A percentile compares a stretch with the other conserved stretches of the same genome.
Conservation (phyloP, 2,113 vertebrate genomes). For the Oreochromis spilurus region DNA sequence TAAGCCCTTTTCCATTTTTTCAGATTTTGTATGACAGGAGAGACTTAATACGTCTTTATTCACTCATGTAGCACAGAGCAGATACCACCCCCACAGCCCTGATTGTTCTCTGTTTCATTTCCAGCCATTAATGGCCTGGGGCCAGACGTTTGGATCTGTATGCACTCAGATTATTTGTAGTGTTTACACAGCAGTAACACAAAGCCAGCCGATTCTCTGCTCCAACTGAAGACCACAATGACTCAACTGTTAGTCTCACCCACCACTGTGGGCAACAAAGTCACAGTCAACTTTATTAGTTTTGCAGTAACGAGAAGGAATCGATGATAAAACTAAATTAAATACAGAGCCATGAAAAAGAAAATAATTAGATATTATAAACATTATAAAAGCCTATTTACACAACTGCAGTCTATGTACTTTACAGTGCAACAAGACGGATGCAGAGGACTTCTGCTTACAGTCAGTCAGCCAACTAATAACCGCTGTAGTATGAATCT, state of each 20-base stretch:
- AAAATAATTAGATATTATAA: not conserved
- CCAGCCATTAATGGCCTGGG: not conserved
- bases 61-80: not conserved
- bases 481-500: not conserved
- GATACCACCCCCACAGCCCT: not conserved
- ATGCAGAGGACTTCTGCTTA: not conserved
- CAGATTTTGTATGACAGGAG: not conserved
- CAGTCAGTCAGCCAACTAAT: not conserved
- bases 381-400: not conserved
- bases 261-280: not conserved
- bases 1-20: not conserved
- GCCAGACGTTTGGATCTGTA: not conserved
- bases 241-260: not conserved
- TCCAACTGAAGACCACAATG: not conserved
- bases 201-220: slow-evolving; percentile 37
- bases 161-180: not conserved
- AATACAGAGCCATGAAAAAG: not conserved
- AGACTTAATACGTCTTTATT: not conserved
- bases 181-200: slow-evolving; percentile 63
- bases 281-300: not conserved
- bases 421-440: not conserved
- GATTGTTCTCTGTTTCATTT: not conserved
- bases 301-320: not conserved
- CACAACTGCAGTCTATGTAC: not conserved
- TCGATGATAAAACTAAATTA: not conserved